These are phyloP conservation scores for Volucella bombylans DNA, from an alignment of 2,888 invertebrate species.

Conservation along the genomic window DNA sequence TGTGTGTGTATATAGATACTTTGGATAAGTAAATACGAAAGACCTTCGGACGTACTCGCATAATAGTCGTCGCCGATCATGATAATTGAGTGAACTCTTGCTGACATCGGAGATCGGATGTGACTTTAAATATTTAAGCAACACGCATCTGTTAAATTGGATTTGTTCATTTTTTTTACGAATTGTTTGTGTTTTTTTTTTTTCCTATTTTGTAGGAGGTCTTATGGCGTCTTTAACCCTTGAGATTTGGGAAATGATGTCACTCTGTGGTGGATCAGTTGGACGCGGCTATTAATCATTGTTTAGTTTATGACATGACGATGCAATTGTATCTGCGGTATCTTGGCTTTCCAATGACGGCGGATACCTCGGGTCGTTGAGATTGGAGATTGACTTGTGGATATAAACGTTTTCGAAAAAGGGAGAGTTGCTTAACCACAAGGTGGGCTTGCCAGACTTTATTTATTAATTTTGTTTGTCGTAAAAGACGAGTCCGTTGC, in stretches of 20 bases:
- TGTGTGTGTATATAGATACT: neutral
- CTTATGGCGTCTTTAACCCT: slow-evolving; percentile 39
- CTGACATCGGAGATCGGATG: slow-evolving; percentile 60
- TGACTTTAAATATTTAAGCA: slow-evolving; percentile 31
- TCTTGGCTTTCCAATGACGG: no score
- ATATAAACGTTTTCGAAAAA: no score
- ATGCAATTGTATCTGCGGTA: no score
- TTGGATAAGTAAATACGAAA: slow-evolving; percentile 6
- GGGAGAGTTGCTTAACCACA: no score
- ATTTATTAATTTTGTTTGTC: no score
- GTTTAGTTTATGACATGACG: neutral
- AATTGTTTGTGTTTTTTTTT: neutral
- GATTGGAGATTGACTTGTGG: no score
- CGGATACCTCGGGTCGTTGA: no score
- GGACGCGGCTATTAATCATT: neutral
- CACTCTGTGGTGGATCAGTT: slow-evolving; percentile 18
- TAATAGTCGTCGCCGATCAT: slow-evolving; percentile 38
- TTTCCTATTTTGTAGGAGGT: neutral
- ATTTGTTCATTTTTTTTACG: neutral
- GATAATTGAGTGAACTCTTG: slow-evolving; percentile 65
- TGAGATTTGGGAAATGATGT: slow-evolving; percentile 34
- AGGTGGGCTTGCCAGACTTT: no score
- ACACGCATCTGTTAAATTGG: slow-evolving; percentile 21
- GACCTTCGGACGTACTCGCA: slow-evolving; percentile 37
- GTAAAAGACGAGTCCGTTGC: no score